Base-by-base conservation (phyloP, 2,888 invertebrate species). In the Mimas tiliae region DNA sequence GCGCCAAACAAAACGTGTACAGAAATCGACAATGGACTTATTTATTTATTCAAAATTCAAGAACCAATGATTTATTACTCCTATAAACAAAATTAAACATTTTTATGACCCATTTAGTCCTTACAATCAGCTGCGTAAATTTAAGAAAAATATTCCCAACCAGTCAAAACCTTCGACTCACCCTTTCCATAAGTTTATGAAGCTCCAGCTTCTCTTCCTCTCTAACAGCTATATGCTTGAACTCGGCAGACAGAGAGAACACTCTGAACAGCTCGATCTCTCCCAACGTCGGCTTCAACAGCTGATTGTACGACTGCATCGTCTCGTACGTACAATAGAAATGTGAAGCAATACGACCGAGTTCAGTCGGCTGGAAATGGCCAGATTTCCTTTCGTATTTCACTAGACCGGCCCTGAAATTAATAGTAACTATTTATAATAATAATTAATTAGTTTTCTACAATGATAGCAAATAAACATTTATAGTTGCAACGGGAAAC, bases 291-390 rank as follows among this genome's bases (percentile, higher is more conserved):
- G 99, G 98, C 86, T 99, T 99, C 70, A 99, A 90, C 62, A 99
- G 94, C 85, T 99, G 98, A 88, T 99, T 99, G 92, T 99, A 99
- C 0, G 98, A 97, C 76, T 97, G 95, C 96, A 99, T 99, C 0
- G 99, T 98, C 75, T 99, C 99, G 87, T 98, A 97, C 0, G 99
- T 98, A 84, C 99, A 98, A 91, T 99, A 99, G 94, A 97, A 99
- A 93, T 99, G 99, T 0, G 99, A 99, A 4, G 99, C 98, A 82
- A 99, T 99, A 48, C 99, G 95, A 0, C 99, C 99, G 11, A 99
- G 93, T 89, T 99, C 99, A 0, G 99, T 99, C 0, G 98, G 96
- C 83, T 97, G 96, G 74, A 95, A 94, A 75, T 97, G 97, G 0
- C 99, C 99, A 1, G 97, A 96, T 85, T 98, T 98, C 14, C 98